phyloP scores from a whole-genome alignment of 2,888 invertebrate genomes.

The Agelastica alni region DNA sequence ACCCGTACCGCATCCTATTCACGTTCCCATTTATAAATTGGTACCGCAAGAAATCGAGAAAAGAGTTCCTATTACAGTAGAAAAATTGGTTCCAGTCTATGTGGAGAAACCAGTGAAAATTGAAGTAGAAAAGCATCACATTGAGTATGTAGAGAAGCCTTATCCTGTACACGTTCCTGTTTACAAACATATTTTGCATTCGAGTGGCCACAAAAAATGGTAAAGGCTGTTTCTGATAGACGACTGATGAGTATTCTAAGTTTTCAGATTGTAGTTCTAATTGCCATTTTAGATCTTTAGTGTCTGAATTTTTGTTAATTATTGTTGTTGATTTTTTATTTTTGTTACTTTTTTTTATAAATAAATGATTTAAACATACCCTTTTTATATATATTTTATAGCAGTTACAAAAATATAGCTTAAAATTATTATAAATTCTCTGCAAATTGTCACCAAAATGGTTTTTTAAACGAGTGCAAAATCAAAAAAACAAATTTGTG shows the following conservation, averaged over 20 bases:
- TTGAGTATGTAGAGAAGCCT: constrained; percentile 67
- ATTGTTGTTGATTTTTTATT: constrained; percentile 4
- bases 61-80: constrained; percentile 73
- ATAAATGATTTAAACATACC: neutral
- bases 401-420: no score
- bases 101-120: constrained; percentile 77
- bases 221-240: constrained; percentile 10
- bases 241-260: constrained; percentile 9
- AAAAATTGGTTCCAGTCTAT: constrained; percentile 72
- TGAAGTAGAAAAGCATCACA: constrained; percentile 74
- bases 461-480: no score
- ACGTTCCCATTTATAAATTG: constrained; percentile 73
- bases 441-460: no score
- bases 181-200: constrained; percentile 73
- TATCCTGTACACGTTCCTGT: constrained; percentile 76
- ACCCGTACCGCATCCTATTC: constrained; percentile 71
- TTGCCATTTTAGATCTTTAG: constrained; percentile 1
- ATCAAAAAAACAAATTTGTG: no score
- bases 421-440: no score
- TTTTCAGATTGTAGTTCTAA: neutral
- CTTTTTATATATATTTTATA: neutral
- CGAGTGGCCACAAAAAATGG: constrained; percentile 25
- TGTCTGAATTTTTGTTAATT: constrained; percentile 2
- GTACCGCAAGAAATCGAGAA: constrained; percentile 74
- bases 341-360: constrained; percentile 4